These are phyloP conservation scores for Sanderia malayensis DNA, from an alignment of 30 jellyfish, hydroid and myxozoan species.

Conservation along the genomic window DNA sequence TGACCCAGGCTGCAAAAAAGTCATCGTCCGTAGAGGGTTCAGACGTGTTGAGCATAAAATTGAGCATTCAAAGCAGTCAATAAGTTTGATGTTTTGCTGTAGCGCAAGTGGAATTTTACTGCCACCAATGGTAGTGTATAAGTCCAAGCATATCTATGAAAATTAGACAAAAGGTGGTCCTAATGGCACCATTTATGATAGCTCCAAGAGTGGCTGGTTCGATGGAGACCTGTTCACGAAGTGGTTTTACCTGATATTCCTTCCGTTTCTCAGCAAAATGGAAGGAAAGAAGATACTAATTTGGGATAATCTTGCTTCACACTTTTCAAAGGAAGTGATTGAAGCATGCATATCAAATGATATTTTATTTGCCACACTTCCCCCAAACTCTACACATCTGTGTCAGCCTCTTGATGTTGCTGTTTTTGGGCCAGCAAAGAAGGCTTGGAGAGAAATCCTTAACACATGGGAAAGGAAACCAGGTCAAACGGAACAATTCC, in stretches of 20 bases:
- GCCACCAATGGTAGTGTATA: constrained; percentile 6
- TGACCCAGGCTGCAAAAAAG: constrained; percentile 1
- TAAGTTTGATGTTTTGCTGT: constrained; percentile 17
- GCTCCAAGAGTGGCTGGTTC: constrained; percentile 11
- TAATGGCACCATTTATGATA: neutral
- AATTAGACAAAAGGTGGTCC: constrained; percentile 38
- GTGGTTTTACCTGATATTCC: neutral
- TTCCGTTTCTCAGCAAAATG: neutral
- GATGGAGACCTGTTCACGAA: neutral
- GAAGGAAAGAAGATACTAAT: constrained; percentile 22
- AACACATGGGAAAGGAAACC: constrained; percentile 1
- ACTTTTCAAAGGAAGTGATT: constrained; percentile 7
- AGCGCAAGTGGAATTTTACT: constrained; percentile 14
- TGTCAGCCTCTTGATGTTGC: constrained; percentile 53
- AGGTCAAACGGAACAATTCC: constrained; percentile 2
- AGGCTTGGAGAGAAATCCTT: constrained; percentile 20
- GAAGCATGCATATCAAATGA: constrained; percentile 15
- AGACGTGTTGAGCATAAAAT: constrained; percentile 5
- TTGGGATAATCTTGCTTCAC: constrained; percentile 25
- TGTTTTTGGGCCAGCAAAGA: constrained; percentile 26
- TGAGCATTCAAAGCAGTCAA: constrained; percentile 8
- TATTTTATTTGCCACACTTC: constrained; percentile 14
- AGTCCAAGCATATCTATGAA: constrained; percentile 7
- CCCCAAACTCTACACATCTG: constrained; percentile 38
- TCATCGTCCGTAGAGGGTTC: neutral